Base-by-base conservation (phyloP, 2,797 vertebrate genomes). In the Scleropages formosus region DNA sequence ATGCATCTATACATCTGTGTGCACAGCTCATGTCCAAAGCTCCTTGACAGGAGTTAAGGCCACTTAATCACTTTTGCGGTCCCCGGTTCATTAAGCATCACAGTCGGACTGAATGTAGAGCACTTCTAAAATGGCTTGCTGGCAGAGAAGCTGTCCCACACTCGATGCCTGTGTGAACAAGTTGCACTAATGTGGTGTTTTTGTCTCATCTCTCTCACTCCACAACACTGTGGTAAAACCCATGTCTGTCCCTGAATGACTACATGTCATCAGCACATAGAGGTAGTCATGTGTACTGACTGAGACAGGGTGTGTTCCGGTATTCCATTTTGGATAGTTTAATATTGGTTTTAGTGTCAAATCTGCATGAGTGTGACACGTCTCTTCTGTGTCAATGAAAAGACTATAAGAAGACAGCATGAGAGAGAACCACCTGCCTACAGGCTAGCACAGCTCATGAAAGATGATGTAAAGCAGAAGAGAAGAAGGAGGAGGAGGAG, bases 141-240 rank as follows among this genome's bases (percentile, higher is more conserved):
- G 6, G 10, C 12, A 4, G n/a, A 16, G 46, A 51, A 13, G 8
- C 49, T 31, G 20, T 24, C n/a, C 12, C 22, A 8, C 22, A 24
- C 67, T 51, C 4, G 70, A 26, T 22, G 47, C 46, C 26, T 24
- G 12, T 4, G 67, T 49, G 12, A 16, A n/a, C 46, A 26, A 20
- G 44, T 46, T 53, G 49, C 31, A 6, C 46, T n/a, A 51, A 70
- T 70, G 67, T 24, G 67, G 67, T 13, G 6, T 49, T 49, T 56
- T 70, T 70, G 67, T 70, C 24, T 22, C 67, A 26, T 46, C 66
- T 51, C 66, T 31, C 64, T n/a, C n/a, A n/a, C n/a, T n/a, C 64
- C 39, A n/a, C 31, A 18, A 44, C 15, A 66, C 39, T 47, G 10
- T n/a, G 49, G 18, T 10, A 31, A n/a, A 47, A 66, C 64, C 64